These are phyloP conservation scores for Chloebia gouldiae DNA, from an alignment of 2,113 vertebrate species.

Conservation along the genomic window DNA sequence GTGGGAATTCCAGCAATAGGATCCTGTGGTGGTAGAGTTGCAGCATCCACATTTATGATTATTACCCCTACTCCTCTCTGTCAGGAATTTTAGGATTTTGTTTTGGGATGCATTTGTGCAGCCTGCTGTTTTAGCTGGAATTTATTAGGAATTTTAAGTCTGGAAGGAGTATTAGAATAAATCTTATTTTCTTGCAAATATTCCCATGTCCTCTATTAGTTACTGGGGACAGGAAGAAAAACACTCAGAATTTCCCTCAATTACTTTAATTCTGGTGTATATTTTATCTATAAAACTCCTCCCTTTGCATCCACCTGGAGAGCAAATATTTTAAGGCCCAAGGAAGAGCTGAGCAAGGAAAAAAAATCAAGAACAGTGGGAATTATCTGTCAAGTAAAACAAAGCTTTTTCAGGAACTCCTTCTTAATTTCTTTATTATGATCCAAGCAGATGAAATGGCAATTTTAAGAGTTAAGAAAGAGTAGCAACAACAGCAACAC, in stretches of 20 bases:
- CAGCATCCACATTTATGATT: not conserved
- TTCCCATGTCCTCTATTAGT: not conserved
- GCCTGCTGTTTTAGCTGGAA: not conserved
- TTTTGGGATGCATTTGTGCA: not conserved
- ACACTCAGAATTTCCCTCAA: not conserved
- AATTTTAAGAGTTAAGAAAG: conserved; percentile 72
- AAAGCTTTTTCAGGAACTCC: not conserved
- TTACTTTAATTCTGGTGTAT: not conserved
- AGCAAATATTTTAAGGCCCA: not conserved
- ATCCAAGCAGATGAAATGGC: conserved; percentile 35
- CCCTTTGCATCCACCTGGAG: not conserved
- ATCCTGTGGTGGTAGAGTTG: not conserved
- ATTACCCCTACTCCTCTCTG: not conserved
- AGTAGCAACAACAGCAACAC: not conserved
- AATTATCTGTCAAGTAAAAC: not conserved
- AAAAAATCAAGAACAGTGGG: not conserved
- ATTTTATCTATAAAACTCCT: not conserved
- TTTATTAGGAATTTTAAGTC: not conserved
- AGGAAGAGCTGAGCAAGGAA: not conserved
- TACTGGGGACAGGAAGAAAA: not conserved
- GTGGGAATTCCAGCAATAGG: not conserved
- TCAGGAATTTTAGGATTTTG: not conserved
- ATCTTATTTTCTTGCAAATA: not conserved
- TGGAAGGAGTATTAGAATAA: not conserved
- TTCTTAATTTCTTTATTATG: conserved; percentile 64